Evolutionary conservation across 1,140 invertebrate genomes (phyloP).

Genomic region (Drosophila parvula): DNA sequence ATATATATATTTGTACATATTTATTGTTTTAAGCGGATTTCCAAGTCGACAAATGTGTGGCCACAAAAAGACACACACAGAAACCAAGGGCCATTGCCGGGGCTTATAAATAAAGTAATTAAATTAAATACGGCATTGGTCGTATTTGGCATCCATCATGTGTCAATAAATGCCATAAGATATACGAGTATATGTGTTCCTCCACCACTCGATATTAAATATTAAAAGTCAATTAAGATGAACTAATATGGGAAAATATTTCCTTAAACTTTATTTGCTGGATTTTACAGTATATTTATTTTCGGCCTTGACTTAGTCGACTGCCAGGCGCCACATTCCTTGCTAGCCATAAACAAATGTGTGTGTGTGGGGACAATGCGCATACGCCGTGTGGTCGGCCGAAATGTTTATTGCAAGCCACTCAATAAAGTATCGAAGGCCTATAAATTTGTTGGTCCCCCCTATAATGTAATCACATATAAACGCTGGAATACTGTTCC

Average conservation of each 20-base stretch:
- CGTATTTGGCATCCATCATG: conserved; percentile 11
- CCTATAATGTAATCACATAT: conserved; percentile 41
- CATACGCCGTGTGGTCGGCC: conserved; percentile 44
- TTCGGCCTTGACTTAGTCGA: conserved; percentile 13
- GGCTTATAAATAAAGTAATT: conserved; percentile 58
- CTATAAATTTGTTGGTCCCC: conserved; percentile 45
- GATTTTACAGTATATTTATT: conserved; percentile 5
- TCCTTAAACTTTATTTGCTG: conserved; percentile 16
- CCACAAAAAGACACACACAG: conserved; percentile 50
- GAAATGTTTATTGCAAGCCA: conserved; percentile 62
- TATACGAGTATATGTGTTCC: not conserved
- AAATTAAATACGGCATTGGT: conserved; percentile 45
- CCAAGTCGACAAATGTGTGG: conserved; percentile 62
- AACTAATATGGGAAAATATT: conserved; percentile 20
- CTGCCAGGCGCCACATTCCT: conserved; percentile 53
- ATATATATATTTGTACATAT: conserved; percentile 1
- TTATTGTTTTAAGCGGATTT: conserved; percentile 64
- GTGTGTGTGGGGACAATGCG: conserved; percentile 55
- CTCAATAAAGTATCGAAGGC: conserved; percentile 71
- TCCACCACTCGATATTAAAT: conserved; percentile 41
- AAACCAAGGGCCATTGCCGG: conserved; percentile 21
- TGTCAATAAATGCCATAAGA: conserved; percentile 50
- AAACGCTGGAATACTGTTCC: conserved; percentile 33
- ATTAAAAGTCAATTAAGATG: conserved; percentile 63
- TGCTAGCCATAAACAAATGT: conserved; percentile 47